A percentile compares a stretch with the other conserved stretches of the same genome.
phyloP scores from a whole-genome alignment of 2,797 vertebrate genomes.

The Myoxocephalus aenaeus region DNA sequence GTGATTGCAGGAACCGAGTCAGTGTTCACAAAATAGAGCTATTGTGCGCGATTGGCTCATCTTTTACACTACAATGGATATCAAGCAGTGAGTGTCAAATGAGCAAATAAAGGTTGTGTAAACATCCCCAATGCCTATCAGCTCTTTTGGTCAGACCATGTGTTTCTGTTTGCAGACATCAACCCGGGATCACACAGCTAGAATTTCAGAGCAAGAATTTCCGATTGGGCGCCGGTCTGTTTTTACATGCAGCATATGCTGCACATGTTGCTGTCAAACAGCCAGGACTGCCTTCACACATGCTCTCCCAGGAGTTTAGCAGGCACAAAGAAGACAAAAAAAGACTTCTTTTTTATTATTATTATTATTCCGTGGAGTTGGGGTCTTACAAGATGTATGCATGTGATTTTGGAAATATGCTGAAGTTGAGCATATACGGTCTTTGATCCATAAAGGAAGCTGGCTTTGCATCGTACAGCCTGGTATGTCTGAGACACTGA shows the following conservation, averaged over 20 bases:
- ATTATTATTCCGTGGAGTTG: neutral
- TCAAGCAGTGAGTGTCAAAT: conserved; percentile 34
- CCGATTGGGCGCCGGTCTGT: conserved; percentile 58
- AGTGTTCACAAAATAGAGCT: conserved; percentile 47
- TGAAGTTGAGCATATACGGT: conserved; percentile 2
- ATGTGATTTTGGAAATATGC: neutral
- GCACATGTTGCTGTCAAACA: conserved; percentile 65
- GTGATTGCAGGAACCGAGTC: conserved; percentile 63
- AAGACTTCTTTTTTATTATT: conserved; percentile 4
- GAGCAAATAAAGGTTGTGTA: conserved; percentile 50
- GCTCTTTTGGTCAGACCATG: conserved; percentile 53
- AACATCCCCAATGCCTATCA: conserved; percentile 50
- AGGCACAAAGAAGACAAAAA: conserved; percentile 13
- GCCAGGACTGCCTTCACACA: conserved; percentile 54
- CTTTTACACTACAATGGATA: conserved; percentile 47
- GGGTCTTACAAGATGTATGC: neutral
- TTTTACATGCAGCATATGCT: conserved; percentile 58
- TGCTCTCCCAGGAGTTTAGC: conserved; percentile 47
- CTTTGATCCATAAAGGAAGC: conserved; percentile 13
- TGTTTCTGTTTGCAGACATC: conserved; percentile 42
- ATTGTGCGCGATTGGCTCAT: conserved; percentile 62
- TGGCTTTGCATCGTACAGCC: conserved; percentile 12
- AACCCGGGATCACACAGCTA: conserved; percentile 49
- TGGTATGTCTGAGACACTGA: conserved; percentile 19
- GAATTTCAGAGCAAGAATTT: conserved; percentile 74